Evolutionary conservation across 2,797 vertebrate genomes (phyloP).

Genomic region (Rhinophrynus dorsalis): DNA sequence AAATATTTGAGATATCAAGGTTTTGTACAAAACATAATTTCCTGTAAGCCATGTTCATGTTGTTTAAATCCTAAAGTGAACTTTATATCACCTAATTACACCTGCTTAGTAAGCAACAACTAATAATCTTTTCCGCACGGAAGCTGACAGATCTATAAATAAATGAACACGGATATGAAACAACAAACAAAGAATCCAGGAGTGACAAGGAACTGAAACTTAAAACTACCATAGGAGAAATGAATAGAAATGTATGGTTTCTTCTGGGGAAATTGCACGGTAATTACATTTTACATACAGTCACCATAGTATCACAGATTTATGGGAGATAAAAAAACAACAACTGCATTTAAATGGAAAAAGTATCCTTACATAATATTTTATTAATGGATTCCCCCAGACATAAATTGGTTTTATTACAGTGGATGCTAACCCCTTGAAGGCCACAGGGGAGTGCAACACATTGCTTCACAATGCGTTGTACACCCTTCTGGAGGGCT

Average conservation of each 20-base stretch:
- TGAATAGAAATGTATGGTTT: background rate
- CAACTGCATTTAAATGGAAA: too few species aligned
- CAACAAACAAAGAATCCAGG: constrained; percentile 4
- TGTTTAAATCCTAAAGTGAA: background rate
- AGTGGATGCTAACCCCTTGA: too few species aligned
- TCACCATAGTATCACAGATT: too few species aligned
- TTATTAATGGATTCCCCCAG: too few species aligned
- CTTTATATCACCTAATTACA: constrained; percentile 5
- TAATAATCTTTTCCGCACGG: constrained; percentile 26
- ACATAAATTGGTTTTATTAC: too few species aligned
- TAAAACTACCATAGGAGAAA: constrained; percentile 16
- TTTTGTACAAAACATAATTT: too few species aligned
- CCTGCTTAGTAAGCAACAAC: constrained; percentile 25
- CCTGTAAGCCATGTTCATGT: background rate
- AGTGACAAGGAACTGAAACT: constrained; percentile 20
- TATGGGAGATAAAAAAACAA: too few species aligned
- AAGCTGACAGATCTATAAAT: constrained; percentile 42
- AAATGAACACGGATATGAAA: constrained; percentile 35
- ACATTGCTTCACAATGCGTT: too few species aligned
- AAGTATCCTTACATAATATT: too few species aligned
- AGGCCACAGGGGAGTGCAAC: too few species aligned
- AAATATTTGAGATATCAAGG: too few species aligned
- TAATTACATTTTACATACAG: background rate
- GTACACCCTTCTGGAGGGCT: too few species aligned
- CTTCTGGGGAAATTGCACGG: background rate